Conservation (phyloP, 2,888 invertebrate genomes). For the Nymphalis c-album region DNA sequence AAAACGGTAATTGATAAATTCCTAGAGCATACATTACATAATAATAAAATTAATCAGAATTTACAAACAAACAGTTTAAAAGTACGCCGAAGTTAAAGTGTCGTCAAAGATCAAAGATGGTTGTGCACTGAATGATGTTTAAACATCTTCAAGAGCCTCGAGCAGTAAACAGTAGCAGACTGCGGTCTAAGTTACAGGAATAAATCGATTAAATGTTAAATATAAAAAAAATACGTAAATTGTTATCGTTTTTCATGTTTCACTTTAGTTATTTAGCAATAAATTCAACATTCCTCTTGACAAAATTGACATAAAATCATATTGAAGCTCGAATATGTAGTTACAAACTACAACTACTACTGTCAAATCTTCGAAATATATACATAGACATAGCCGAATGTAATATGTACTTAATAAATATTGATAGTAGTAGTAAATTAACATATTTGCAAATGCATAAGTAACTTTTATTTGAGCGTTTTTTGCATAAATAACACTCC, state of each 20-base stretch:
- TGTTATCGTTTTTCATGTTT: not conserved
- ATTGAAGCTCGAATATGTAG: too few species aligned
- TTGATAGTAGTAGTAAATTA: too few species aligned
- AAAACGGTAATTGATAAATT: constrained; percentile 18
- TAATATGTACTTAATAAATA: too few species aligned
- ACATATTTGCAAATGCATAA: too few species aligned
- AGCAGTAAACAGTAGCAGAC: constrained; percentile 70
- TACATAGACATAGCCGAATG: too few species aligned
- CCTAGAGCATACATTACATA: constrained; percentile 26
- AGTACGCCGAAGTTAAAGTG: constrained; percentile 54
- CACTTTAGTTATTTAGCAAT: not conserved
- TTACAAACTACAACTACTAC: too few species aligned
- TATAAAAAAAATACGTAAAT: too few species aligned
- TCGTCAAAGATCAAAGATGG: constrained; percentile 73
- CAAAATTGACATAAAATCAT: too few species aligned
- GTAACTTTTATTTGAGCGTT: too few species aligned
- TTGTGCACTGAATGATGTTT: constrained; percentile 68
- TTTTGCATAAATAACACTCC: too few species aligned
- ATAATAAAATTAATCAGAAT: constrained; percentile 30
- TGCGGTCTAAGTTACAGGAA: constrained; percentile 44
- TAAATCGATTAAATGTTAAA: not conserved
- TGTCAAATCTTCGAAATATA: too few species aligned
- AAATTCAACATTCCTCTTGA: too few species aligned
- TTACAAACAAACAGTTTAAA: constrained; percentile 37
- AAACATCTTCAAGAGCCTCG: constrained; percentile 74